Conservation (phyloP, 1,140 invertebrate genomes). For the Elysia chlorotica region DNA sequence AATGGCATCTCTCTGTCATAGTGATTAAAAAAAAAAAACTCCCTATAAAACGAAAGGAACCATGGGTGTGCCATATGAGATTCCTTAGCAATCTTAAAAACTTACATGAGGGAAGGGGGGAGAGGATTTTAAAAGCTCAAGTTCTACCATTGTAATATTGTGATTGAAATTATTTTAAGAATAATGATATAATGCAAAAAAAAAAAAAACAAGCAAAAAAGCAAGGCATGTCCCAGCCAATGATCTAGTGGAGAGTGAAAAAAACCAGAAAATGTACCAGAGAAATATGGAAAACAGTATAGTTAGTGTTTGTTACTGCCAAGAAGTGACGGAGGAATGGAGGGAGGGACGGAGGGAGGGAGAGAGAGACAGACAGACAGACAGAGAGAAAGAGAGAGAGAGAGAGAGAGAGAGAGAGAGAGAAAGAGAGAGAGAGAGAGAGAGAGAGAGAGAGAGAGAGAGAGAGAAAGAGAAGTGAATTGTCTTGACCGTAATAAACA, state of each 20-base stretch:
- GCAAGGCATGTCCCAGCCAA: background rate
- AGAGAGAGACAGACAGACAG: background rate
- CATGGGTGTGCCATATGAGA: no score
- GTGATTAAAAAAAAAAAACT: no score
- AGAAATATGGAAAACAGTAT: background rate
- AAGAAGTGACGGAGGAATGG: background rate
- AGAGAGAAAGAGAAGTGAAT: background rate
- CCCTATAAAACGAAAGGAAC: no score
- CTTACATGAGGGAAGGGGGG: no score
- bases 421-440: slow-evolving; percentile 8
- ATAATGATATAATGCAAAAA: no score
- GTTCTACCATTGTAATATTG: no score
- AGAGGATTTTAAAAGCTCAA: no score
- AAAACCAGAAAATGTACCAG: background rate
- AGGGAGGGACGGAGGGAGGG: background rate
- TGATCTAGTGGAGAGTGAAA: background rate
- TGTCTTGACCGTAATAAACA: background rate
- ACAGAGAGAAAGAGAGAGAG: slow-evolving; percentile 7
- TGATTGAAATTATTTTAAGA: no score
- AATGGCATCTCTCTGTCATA: no score
- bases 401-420: no score
- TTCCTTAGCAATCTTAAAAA: no score
- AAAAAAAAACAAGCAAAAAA: no score
- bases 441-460: slow-evolving; percentile 2
- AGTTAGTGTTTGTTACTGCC: background rate